Base-by-base conservation (phyloP, 2,113 vertebrate genomes). In the Syngnathus scovelli region DNA sequence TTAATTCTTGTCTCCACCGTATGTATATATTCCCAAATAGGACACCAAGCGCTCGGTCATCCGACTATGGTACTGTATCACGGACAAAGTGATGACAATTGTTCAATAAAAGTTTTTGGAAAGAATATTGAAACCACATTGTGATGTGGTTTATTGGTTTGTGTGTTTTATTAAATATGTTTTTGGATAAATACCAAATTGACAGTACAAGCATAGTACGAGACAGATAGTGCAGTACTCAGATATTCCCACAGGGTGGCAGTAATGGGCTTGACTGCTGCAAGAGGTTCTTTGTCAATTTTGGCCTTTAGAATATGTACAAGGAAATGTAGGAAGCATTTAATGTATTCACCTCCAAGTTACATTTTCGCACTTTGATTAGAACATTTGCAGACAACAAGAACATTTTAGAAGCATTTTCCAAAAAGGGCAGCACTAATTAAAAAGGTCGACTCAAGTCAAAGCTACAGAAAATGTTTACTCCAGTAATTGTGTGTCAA, bases 1-100 rank as follows among this genome's bases (percentile, higher is more conserved):
- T 91, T 90, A 91, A 91, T 89, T 91, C 86, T 80, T 90, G 86
- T 88, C 84, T 88, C 82, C 84, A 89, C 90, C 90, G 86, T 91
- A 89, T 91, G 88, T 91, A 90, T 83, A 89, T 89, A 86, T 73
- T 82, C 74, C 46, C 16, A 79, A 85, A 75, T 86, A 79, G 86
- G 71, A 89, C 83, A 80, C 83, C 83, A 82, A 87, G 89, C 84
- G 84, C 65, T 67, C 83, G 81, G 68, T 79, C 84, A 86, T 87
- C 80, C 83, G 88, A 73, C 83, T 79, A 89, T 84, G 89, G 88
- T 91, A 92, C 89, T 90, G 88, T 88, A 88, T 83, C 86, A 81
- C 87, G 77, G 86, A 90, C 85, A 78, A 90, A 78, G 69, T 88
- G 87, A 89, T 87, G 86, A 89, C 85, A 89, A 89, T 87, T 91